These are phyloP conservation scores for Piprites chloris DNA, from an alignment of 2,113 vertebrate species.

Conservation along the genomic window DNA sequence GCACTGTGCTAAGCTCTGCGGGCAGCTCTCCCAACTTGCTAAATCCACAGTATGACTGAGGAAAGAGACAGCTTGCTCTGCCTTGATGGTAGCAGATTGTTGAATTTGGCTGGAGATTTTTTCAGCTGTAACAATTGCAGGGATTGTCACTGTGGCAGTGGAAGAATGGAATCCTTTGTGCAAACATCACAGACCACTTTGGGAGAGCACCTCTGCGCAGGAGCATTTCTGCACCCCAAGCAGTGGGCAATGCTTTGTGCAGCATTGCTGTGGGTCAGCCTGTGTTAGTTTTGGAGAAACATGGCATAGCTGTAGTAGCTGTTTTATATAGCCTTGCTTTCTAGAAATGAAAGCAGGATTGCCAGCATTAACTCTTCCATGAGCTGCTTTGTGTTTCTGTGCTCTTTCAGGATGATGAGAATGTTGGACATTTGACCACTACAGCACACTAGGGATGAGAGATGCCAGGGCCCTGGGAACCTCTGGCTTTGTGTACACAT, in stretches of 20 bases:
- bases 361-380: background rate
- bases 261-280: background rate
- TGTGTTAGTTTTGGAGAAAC: accelerated
- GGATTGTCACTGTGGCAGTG: background rate
- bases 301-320: background rate
- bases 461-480: accelerated
- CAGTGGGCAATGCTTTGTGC: background rate
- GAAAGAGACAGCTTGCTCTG: background rate
- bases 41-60: background rate
- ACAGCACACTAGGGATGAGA: background rate
- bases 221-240: background rate
- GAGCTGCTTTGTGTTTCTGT: background rate
- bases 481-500: background rate
- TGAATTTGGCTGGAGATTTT: background rate
- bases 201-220: background rate
- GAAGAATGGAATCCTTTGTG: background rate
- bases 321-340: background rate
- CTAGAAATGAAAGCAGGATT: background rate
- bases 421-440: background rate
- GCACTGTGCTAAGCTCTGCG: background rate
- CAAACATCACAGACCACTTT: no score
- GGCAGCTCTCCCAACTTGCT: background rate
- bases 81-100: background rate
- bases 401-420: background rate
- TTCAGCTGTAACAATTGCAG: background rate